phyloP scores from a whole-genome alignment of 2,113 vertebrate species.

The Herpetotheres cachinnans region DNA sequence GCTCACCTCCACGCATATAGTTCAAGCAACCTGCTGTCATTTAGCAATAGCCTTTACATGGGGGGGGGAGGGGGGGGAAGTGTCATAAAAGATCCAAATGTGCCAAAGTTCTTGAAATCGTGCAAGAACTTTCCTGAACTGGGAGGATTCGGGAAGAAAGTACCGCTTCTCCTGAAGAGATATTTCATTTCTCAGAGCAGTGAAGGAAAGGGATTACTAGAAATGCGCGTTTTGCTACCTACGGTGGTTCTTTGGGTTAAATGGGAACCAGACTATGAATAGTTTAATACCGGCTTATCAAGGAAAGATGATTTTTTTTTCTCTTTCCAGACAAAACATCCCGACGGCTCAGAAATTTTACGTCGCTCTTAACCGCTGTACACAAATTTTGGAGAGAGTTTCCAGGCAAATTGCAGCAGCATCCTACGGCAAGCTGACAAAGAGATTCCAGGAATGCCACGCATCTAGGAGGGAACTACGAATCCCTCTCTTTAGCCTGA shows the following conservation, averaged over 20 bases:
- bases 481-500: conserved; percentile 10
- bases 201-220: neutral
- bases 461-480: conserved; percentile 40
- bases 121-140: neutral
- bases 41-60: neutral
- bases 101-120: neutral
- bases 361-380: neutral
- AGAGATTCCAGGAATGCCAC: conserved; percentile 17
- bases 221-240: neutral
- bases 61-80: accelerated
- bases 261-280: neutral
- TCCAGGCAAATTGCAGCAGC: neutral
- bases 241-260: neutral
- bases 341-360: neutral
- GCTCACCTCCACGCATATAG: neutral
- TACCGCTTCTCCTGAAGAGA: neutral
- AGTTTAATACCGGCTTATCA: neutral
- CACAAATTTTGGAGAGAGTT: neutral
- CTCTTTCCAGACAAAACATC: neutral
- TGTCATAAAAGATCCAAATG: neutral
- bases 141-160: neutral
- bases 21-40: neutral
- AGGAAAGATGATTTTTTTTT: neutral
- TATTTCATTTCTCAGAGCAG: neutral
- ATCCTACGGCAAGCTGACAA: neutral